Evolutionary conservation across 1,140 invertebrate species (phyloP).

Genomic region (Drosophila quadrilineata): DNA sequence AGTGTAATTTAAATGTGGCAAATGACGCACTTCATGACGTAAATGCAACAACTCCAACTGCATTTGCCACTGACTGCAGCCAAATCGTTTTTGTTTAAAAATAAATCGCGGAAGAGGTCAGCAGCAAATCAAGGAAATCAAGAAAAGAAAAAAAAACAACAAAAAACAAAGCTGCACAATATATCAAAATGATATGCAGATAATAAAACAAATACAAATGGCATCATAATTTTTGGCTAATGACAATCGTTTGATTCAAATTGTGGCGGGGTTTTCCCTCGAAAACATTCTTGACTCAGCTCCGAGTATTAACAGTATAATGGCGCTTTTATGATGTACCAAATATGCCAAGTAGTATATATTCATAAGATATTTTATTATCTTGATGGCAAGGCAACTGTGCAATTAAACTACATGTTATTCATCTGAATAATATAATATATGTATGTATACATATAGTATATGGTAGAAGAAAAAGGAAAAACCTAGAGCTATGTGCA

Average conservation of each 20-base stretch:
- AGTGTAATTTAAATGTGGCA: slow-evolving; percentile 22
- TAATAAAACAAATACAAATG: slow-evolving; percentile 8
- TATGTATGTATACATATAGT: slow-evolving; percentile 1
- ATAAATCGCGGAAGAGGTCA: slow-evolving; percentile 58
- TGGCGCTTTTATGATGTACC: slow-evolving; percentile 14
- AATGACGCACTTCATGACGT: slow-evolving; percentile 70
- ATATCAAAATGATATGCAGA: neutral
- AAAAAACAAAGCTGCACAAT: neutral
- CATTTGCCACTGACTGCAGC: slow-evolving; percentile 23
- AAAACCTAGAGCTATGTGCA: slow-evolving; percentile 25
- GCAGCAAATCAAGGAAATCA: neutral
- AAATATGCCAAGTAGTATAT: neutral
- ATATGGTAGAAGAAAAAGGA: slow-evolving; percentile 1
- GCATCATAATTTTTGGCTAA: slow-evolving; percentile 12
- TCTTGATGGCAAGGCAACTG: slow-evolving; percentile 26
- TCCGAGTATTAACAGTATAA: too few relatives aligned
- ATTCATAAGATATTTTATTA: slow-evolving; percentile 18
- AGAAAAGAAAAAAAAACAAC: neutral
- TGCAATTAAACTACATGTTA: slow-evolving; percentile 10
- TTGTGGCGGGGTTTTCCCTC: slow-evolving; percentile 29
- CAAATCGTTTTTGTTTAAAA: slow-evolving; percentile 33
- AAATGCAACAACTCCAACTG: slow-evolving; percentile 55
- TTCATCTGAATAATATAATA: neutral
- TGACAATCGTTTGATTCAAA: slow-evolving; percentile 15
- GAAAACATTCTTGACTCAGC: slow-evolving; percentile 10